Base-by-base conservation (phyloP, 23 tunicate species). In the Ciona savignyi region DNA sequence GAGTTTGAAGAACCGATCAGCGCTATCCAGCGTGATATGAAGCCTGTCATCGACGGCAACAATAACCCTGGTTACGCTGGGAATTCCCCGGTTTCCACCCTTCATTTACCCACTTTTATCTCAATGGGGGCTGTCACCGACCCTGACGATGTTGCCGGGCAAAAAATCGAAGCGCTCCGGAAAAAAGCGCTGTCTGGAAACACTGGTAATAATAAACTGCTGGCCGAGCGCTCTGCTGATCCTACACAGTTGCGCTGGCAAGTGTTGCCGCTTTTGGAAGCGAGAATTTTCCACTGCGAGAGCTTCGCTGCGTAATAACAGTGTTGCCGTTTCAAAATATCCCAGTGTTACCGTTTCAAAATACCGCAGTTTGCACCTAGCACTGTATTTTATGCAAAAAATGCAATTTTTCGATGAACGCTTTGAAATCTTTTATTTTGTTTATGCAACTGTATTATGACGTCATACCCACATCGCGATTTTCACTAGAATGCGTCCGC, bases 241-340 rank as follows among this genome's bases (percentile, higher is more conserved):
- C 77, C 68, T 42, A 28, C 25, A 4, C 84, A 86, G 20, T 23
- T 86, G 21, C 60, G 61, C 35, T 86, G 93, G 93, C 93, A 86
- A 62, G 63, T 74, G 21, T 56, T 31, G 27, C 85, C 93, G 3
- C 62, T 86, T 1, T 25, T 86, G 3, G 93, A 86, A 64, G 85
- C 76, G 0, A 51, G 93, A 35, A 79, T 86, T 48, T 79, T 79
- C 73, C 80, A 74, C 32, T 86, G 93, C 71, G 24, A 68, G 63
- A 25, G 27, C 15, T 1, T 28, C 4, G 82, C 15, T 42, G 15
- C 9, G 15, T 42, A 42, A 6, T 15, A 6, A 42, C 56, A 42
- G 56, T 42, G 56, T 42, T 42, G 11, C 56, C 56, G 11, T 42
- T 42, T 42, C n/a, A n/a, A n/a, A n/a, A n/a, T n/a, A n/a, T n/a